phyloP scores from a whole-genome alignment of 2,113 vertebrate species.

The Heterochromis multidens region DNA sequence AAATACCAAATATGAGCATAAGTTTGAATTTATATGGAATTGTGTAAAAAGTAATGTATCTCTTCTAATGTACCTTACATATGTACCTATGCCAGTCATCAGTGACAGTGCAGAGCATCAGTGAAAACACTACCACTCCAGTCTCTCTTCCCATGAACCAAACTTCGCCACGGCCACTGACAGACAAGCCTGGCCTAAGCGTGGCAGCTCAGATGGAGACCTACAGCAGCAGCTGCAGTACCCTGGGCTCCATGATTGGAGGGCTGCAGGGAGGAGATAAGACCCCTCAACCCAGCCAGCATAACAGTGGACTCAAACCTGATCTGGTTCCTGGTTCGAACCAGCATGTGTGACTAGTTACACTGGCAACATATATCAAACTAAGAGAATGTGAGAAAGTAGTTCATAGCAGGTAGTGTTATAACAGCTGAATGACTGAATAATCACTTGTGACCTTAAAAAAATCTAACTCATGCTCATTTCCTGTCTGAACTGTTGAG shows the following conservation, averaged over 20 bases:
- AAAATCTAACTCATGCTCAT: not conserved
- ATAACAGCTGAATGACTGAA: not conserved
- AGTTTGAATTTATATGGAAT: not conserved
- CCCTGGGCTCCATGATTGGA: conserved; percentile 21
- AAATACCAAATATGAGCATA: too few species aligned
- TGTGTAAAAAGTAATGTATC: not conserved
- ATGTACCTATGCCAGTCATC: conserved; percentile 38
- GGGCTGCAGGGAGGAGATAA: conserved; percentile 17
- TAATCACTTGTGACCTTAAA: not conserved
- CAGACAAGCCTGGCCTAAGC: not conserved
- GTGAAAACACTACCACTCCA: conserved; percentile 57
- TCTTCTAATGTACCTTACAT: not conserved
- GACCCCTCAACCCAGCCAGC: not conserved
- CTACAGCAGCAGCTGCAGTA: conserved; percentile 4
- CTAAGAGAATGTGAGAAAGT: not conserved
- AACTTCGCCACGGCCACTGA: not conserved
- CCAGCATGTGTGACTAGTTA: not conserved
- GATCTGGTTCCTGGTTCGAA: not conserved
- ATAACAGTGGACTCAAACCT: not conserved
- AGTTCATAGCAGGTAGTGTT: not conserved
- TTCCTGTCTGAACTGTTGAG: not conserved
- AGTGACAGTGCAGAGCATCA: conserved; percentile 40
- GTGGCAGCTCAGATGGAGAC: conserved; percentile 15
- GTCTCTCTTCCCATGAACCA: conserved; percentile 29
- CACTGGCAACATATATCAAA: not conserved